Conservation (phyloP, 2,797 vertebrate species). For the Eospalax fontanierii region DNA sequence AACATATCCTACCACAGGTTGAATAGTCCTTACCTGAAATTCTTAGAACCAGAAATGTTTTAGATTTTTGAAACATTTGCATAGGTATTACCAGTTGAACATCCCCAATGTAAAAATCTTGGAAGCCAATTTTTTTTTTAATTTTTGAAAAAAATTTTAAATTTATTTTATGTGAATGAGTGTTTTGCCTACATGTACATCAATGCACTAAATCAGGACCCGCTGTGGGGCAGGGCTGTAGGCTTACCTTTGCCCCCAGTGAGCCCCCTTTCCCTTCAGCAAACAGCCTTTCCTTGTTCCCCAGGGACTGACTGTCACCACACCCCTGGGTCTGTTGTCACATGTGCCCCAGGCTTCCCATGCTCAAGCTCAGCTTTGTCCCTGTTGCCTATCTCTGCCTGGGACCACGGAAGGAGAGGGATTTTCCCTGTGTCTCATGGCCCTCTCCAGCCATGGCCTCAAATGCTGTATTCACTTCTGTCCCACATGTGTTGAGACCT, state of each 20-base stretch:
- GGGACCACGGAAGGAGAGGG: background rate
- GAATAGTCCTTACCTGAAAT: background rate
- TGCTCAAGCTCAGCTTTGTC: slow-evolving; percentile 24
- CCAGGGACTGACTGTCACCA: background rate
- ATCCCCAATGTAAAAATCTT: background rate
- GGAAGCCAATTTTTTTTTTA: background rate
- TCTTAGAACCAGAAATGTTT: background rate
- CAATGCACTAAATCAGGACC: background rate
- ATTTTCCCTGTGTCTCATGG: background rate
- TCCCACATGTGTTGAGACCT: background rate
- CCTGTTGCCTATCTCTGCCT: slow-evolving; percentile 32
- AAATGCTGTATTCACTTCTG: slow-evolving; percentile 40
- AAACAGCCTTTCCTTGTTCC: background rate
- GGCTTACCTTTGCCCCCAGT: background rate
- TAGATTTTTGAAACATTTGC: background rate
- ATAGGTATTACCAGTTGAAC: background rate
- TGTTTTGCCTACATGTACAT: too few species aligned
- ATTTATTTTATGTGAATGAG: too few species aligned
- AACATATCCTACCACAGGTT: background rate
- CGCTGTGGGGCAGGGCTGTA: background rate
- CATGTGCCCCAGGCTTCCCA: background rate
- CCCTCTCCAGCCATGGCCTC: background rate
- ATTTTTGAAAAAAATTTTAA: too few species aligned
- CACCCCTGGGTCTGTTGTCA: background rate
- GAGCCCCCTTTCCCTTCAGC: background rate